Evolutionary conservation across 2,888 invertebrate genomes (phyloP), one percentile per base, ranked within the genome.

Genomic region (Xylota segnis): DNA sequence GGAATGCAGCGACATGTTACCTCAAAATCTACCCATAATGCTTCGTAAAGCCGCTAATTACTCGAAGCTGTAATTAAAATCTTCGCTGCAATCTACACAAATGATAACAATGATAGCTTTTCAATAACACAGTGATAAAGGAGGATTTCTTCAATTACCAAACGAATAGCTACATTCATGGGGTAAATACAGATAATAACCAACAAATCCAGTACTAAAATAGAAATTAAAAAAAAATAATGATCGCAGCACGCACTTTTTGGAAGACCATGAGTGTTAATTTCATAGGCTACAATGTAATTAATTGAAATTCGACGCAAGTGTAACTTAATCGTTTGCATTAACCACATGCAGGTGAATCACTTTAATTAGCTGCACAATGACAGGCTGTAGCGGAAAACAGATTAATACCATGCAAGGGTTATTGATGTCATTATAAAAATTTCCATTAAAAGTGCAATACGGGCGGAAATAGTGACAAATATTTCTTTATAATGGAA

Each of bases 341-440:
- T 27, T 83, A 83, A 68, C 68, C 47, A 9, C 71, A 66, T 66
- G 82, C 58, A 83, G 68, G 72, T 83, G 78, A 83, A 56, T 83
- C 83, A 83, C 61, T 71, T 34, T 47, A 54, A 75, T 66, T 65
- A 58, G 23, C 23, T 23, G 9, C 34, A 18, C 27, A 45, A 47
- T 43, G 43, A 47, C 45, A 47, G n/a, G 27, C 14, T 58, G 56
- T 37, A 47, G 9, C 52, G 23, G 50, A 37, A 29, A 70, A 47
- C 40, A 77, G 50, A 68, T 43, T 37, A 16, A 63, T 29, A 23
- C 70, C 50, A 52, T 65, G 34, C 40, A 56, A 54, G 47, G 72
- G 45, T 78, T 59, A 83, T 40, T 77, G 59, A 40, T 72, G 78
- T 66, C 43, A 78, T 61, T 59, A 66, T 45, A 78, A 78, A 83